These are phyloP conservation scores for Neomonachus schauinslandi DNA, from an alignment of 2,113 vertebrate species.

Conservation along the genomic window DNA sequence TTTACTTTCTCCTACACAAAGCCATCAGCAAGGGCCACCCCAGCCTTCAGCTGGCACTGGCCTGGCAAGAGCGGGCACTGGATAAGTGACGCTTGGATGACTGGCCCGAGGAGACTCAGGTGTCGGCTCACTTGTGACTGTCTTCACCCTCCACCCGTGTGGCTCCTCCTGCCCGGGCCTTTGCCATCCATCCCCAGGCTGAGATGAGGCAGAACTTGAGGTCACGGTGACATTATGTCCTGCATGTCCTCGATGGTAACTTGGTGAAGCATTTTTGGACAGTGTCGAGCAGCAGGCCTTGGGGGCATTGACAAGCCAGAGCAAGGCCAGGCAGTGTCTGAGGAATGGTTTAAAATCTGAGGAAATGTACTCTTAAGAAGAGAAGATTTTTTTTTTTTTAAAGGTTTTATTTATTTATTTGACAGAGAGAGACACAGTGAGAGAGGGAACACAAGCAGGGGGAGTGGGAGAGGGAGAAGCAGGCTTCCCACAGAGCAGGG, in stretches of 20 bases:
- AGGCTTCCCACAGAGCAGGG: too few species aligned
- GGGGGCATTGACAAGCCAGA: accelerated
- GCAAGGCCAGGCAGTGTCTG: not conserved
- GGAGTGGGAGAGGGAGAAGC: too few species aligned
- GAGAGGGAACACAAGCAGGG: too few species aligned
- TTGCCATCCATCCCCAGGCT: not conserved
- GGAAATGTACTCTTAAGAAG: not conserved
- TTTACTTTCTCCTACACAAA: not conserved
- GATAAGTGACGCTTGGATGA: accelerated
- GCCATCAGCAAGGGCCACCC: not conserved
- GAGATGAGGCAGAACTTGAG: not conserved
- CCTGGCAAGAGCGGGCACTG: accelerated
- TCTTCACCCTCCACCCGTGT: accelerated
- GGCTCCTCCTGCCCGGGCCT: not conserved
- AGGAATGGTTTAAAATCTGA: not conserved
- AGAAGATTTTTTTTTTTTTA: too few species aligned
- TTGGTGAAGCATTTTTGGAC: not conserved
- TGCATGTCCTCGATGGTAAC: accelerated
- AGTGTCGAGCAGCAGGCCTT: accelerated
- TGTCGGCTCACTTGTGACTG: not conserved
- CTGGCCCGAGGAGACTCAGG: not conserved
- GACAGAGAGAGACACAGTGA: too few species aligned
- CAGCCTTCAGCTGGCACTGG: not conserved
- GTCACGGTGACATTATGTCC: not conserved
- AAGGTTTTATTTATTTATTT: too few species aligned